Evolutionary conservation across 2,888 invertebrate genomes (phyloP), one percentile per base, ranked within the genome.

Genomic region (Ectropis crepuscularia): DNA sequence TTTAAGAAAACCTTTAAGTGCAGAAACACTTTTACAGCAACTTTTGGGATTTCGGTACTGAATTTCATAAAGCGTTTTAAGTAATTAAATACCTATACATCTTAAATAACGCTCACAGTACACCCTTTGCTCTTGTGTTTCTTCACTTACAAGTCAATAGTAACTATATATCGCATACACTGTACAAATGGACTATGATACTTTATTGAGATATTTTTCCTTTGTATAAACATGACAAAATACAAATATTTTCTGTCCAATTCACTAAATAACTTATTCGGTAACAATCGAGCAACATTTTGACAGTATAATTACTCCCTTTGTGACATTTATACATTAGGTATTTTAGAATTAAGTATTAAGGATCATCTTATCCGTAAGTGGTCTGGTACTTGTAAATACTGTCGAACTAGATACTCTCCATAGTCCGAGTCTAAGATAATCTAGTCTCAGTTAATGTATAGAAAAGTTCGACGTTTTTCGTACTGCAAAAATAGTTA

Each of bases 161-260:
- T 84, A 78, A 74, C 87, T 90, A 90, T 87, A 86, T 88, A 90
- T 85, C 83, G 80, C 79, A 88, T 91, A 90, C 78, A 82, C 90
- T 90, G 89, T 92, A 92, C 91, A 91, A 57, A 87, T 87, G 91
- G 90, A 90, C 90, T 90, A 91, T 89, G 89, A 89, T 90, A 91
- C 87, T 88, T 81, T 82, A 86, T 88, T 89, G 89, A 91, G 90
- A 91, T 90, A 91, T 88, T 87, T 84, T 77, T 86, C 83, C 84
- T 88, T 90, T 83, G 90, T 92, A 92, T 91, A 92, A 91, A 92
- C 85, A 86, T 92, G 92, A 89, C 86, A 92, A 92, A 92, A 92
- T 92, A 92, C 90, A 89, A 90, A 89, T 85, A 87, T 87, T 82
- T 28, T 88, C 80, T 85, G 86, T 85, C 87, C 86, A 82, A 85